Base-by-base conservation (phyloP, 2,888 invertebrate species). In the Meloe dianella region DNA sequence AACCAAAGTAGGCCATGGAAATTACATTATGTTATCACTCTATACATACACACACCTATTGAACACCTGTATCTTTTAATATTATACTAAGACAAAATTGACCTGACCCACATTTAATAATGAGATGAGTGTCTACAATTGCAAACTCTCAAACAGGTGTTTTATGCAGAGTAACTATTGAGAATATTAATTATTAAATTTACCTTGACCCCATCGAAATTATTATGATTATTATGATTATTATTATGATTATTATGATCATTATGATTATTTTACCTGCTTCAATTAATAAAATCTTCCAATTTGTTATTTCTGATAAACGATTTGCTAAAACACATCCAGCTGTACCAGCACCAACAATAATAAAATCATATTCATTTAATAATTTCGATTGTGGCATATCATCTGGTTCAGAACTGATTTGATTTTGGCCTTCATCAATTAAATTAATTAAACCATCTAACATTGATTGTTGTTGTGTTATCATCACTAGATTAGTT, bases 311-410 rank as follows among this genome's bases (percentile, higher is more conserved):
- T 83, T 93, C 93, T 0, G 89, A 87, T 6, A 94, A 83, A 47
- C 94, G 85, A 67, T 91, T 91, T 0, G 94, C 93, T 7, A 94
- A 67, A 0, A 90, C 88, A 69, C 93, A 92, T 1, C 94, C 94
- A 0, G 93, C 92, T 0, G 92, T 92, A 2, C 94, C 94, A 0
- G 92, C 93, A 1, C 94, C 94, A 4, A 94, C 89, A 20, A 92
- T 83, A 60, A 93, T 89, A 74, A 92, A 95, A 78, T 93, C 93
- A 76, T 92, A 93, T 78, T 90, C 89, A 10, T 85, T 81, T 1
- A 87, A 81, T 32, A 87, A 74, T 29, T 79, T 81, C n/a, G 87
- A 74, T n/a, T 79, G 82, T 0, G 78, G 80, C 29, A 86, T 84
- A 71, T 90, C 89, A 0, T 83, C 81, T 0, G 90, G 88, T 78